Percentiles rank a stretch among this genome's conserved stretches.
These are phyloP conservation scores for Mylabris phalerata DNA, from an alignment of 1,140 invertebrate genomes.

Conservation along the genomic window DNA sequence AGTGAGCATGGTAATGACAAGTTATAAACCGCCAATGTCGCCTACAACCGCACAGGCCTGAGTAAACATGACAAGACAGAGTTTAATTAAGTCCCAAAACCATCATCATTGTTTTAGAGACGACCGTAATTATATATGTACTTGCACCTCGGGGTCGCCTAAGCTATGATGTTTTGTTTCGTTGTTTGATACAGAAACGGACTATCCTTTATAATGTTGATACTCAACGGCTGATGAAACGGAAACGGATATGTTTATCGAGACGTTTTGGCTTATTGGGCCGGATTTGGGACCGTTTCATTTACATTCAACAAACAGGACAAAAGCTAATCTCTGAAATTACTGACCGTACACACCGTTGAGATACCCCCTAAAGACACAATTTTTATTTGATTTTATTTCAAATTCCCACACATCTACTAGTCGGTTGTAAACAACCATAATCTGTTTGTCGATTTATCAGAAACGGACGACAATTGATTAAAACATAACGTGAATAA, in stretches of 20 bases:
- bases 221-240: constrained; percentile 15
- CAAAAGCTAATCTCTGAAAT: neutral
- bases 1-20: constrained; percentile 38
- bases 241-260: constrained; percentile 19
- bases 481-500: too few relatives aligned
- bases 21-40: constrained; percentile 38
- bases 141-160: constrained; percentile 24
- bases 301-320: neutral
- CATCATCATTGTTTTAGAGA: constrained; percentile 38
- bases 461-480: too few relatives aligned
- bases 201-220: neutral
- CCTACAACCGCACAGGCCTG: constrained; percentile 29
- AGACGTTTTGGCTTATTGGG: constrained; percentile 1
- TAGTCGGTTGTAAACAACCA: too few relatives aligned
- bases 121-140: constrained; percentile 34
- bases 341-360: neutral
- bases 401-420: too few relatives aligned
- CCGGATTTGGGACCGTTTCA: too few relatives aligned
- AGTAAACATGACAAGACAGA: constrained; percentile 37
- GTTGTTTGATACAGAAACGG: too few relatives aligned
- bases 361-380: too few relatives aligned
- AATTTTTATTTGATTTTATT: too few relatives aligned
- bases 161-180: too few relatives aligned
- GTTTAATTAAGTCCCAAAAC: constrained; percentile 39
- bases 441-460: too few relatives aligned